Percentiles rank a stretch among this genome's conserved stretches.
These are phyloP conservation scores for Acronicta aceris DNA, from an alignment of 2,888 invertebrate genomes.

Conservation along the genomic window DNA sequence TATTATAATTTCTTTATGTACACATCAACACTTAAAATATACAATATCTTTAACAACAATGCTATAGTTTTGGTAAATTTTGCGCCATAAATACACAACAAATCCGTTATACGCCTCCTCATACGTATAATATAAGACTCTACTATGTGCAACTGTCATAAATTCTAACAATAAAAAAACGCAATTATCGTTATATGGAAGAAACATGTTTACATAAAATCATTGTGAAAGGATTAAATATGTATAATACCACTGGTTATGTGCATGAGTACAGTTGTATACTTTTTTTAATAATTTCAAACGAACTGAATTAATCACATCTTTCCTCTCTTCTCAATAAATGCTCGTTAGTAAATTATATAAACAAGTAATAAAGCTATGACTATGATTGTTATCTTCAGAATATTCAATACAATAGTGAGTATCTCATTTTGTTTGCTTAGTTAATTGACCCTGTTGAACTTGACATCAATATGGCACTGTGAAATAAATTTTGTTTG, in stretches of 20 bases:
- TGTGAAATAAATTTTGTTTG: constrained; percentile 44
- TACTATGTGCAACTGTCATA: constrained; percentile 45
- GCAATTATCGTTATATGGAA: constrained; percentile 33
- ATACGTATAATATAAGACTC: constrained; percentile 25
- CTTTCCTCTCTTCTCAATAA: constrained; percentile 9
- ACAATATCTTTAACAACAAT: constrained; percentile 60
- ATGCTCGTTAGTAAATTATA: too few species aligned
- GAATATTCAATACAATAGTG: constrained; percentile 18
- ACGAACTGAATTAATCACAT: constrained; percentile 12
- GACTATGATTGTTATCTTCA: constrained; percentile 9
- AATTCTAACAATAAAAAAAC: constrained; percentile 37
- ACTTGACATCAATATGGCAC: constrained; percentile 48
- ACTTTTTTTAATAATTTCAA: constrained; percentile 14
- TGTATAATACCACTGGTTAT: constrained; percentile 13
- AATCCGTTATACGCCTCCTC: constrained; percentile 27
- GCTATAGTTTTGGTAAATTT: constrained; percentile 49
- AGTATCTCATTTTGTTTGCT: constrained; percentile 18
- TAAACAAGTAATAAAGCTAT: constrained; percentile 38
- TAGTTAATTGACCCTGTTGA: constrained; percentile 55
- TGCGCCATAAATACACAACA: constrained; percentile 37
- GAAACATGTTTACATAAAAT: constrained; percentile 19
- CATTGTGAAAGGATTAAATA: constrained; percentile 12
- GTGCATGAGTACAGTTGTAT: constrained; percentile 21
- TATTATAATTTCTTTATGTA: constrained; percentile 76
- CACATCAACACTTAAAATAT: constrained; percentile 81